Conservation (phyloP, 2,888 invertebrate species). For the Ormyrus labotus region DNA sequence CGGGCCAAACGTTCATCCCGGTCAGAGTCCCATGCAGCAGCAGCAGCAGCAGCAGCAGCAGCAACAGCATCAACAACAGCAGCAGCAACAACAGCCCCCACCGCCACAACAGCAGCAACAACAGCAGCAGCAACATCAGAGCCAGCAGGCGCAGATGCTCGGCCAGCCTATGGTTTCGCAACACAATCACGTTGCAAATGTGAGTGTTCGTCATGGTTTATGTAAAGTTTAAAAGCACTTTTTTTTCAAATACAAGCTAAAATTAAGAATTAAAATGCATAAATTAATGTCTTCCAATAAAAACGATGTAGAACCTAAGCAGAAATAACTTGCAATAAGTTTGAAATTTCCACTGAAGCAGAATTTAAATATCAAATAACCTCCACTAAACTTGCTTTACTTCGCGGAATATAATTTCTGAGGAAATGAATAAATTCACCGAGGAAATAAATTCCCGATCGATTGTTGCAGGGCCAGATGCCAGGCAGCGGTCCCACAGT, state of each 20-base stretch:
- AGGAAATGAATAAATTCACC: too few species aligned
- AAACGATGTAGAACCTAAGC: background rate
- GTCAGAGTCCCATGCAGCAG: constrained; percentile 67
- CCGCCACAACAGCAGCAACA: constrained; percentile 48
- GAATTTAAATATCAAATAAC: too few species aligned
- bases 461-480: constrained; percentile 70
- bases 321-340: background rate
- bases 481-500: constrained; percentile 70
- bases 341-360: too few species aligned
- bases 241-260: too few species aligned
- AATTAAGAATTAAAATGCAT: too few species aligned
- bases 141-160: constrained; percentile 69
- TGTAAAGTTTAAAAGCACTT: too few species aligned
- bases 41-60: constrained; percentile 50
- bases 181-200: constrained; percentile 73
- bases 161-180: constrained; percentile 69
- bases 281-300: background rate
- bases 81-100: constrained; percentile 38
- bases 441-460: too few species aligned
- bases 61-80: constrained; percentile 55
- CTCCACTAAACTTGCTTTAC: too few species aligned
- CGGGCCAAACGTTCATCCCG: constrained; percentile 69
- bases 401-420: too few species aligned
- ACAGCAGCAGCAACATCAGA: constrained; percentile 60
- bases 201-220: constrained; percentile 61